Conservation (phyloP, 2,888 invertebrate genomes). For the Catocala nupta region DNA sequence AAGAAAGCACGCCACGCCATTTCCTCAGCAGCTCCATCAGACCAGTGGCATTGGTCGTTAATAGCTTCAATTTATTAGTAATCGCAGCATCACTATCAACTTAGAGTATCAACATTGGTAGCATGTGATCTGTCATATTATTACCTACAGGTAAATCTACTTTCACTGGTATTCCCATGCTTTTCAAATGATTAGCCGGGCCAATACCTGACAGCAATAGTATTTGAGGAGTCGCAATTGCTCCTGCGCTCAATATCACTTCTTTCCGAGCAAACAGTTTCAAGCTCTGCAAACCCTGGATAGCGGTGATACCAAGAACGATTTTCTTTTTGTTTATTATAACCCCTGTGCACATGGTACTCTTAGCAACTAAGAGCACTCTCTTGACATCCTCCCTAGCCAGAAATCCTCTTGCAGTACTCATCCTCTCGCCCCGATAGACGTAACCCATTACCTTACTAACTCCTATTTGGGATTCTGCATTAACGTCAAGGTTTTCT, state of each 20-base stretch:
- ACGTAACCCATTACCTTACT: slow-evolving; percentile 63
- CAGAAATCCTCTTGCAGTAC: slow-evolving; percentile 68
- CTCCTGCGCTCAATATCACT: slow-evolving; percentile 71
- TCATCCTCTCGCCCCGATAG: slow-evolving; percentile 64
- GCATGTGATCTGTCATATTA: slow-evolving; percentile 65
- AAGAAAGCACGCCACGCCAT: slow-evolving; percentile 60
- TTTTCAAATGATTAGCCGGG: slow-evolving; percentile 58
- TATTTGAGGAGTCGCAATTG: slow-evolving; percentile 69
- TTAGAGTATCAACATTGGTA: slow-evolving; percentile 56
- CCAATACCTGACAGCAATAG: slow-evolving; percentile 74
- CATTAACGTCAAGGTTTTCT: slow-evolving; percentile 68
- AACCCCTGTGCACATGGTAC: slow-evolving; percentile 63
- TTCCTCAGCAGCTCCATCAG: slow-evolving; percentile 46
- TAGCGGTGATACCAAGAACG: slow-evolving; percentile 62
- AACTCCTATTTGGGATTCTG: slow-evolving; percentile 68
- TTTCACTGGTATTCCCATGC: slow-evolving; percentile 56
- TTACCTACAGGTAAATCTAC: slow-evolving; percentile 68
- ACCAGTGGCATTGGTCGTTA: slow-evolving; percentile 29
- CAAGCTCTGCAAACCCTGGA: slow-evolving; percentile 35
- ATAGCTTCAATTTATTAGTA: slow-evolving; percentile 17
- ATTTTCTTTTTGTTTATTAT: slow-evolving; percentile 59
- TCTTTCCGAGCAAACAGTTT: slow-evolving; percentile 62
- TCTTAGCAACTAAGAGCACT: slow-evolving; percentile 58
- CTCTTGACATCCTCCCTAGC: slow-evolving; percentile 53
- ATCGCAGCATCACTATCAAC: slow-evolving; percentile 50